Evolutionary conservation across 2,888 invertebrate genomes (phyloP).

Genomic region (Pseudococcus longispinus): DNA sequence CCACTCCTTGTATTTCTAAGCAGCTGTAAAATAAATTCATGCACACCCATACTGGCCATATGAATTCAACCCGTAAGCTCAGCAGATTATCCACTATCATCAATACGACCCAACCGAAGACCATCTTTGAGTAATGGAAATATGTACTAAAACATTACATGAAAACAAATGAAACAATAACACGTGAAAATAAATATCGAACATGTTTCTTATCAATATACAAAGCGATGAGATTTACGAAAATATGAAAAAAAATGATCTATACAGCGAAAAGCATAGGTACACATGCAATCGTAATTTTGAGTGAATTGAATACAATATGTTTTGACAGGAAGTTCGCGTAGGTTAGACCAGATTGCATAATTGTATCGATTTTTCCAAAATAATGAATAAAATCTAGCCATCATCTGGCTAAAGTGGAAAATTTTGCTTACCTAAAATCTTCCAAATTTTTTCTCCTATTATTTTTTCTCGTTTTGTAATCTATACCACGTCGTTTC

Average conservation of each 20-base stretch:
- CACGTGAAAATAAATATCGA: not conserved
- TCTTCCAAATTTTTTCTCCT: conserved; percentile 26
- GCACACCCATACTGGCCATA: conserved; percentile 25
- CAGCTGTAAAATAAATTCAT: conserved; percentile 19
- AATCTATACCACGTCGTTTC: conserved; percentile 24
- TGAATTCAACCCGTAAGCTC: conserved; percentile 34
- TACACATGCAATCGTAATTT: not conserved
- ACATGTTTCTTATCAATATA: not conserved
- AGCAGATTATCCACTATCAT: conserved; percentile 23
- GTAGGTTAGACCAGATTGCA: not conserved
- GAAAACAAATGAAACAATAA: not conserved
- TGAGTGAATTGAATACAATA: not conserved
- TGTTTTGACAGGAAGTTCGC: not conserved
- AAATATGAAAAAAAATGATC: not conserved
- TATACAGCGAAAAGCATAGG: not conserved
- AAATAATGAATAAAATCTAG: not conserved
- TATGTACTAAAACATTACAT: not conserved
- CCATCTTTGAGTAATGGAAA: conserved; percentile 21
- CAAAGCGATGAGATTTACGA: not conserved
- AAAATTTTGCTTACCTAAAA: not conserved
- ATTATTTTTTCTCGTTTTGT: conserved; percentile 15
- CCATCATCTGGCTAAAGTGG: not conserved
- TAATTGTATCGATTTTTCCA: not conserved
- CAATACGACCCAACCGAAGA: conserved; percentile 7
- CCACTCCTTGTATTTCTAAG: conserved; percentile 22